phyloP scores from a whole-genome alignment of 2,113 vertebrate species.

The Rhynchomys soricoides region DNA sequence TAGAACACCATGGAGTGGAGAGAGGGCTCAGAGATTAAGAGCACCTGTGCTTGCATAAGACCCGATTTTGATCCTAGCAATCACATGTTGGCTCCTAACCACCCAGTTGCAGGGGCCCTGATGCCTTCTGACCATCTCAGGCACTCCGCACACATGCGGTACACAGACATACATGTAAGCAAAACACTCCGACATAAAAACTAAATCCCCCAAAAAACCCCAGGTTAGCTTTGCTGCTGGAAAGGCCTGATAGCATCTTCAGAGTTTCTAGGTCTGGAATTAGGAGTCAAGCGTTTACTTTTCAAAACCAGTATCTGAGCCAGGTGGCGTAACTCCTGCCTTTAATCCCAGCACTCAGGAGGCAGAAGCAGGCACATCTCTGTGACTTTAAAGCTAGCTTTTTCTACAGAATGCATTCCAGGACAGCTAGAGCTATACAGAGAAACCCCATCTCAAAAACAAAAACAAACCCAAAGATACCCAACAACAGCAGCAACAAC shows the following conservation, averaged over 20 bases:
- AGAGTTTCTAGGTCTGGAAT: constrained; percentile 51
- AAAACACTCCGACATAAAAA: neutral
- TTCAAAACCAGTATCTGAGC: constrained; percentile 27
- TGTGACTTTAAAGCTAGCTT: no score
- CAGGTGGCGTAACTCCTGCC: no score
- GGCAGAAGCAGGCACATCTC: no score
- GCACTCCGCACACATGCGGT: neutral
- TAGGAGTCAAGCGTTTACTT: constrained; percentile 26
- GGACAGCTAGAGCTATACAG: no score
- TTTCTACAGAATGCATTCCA: no score
- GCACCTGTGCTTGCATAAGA: neutral
- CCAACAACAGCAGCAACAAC: no score
- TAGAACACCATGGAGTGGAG: neutral
- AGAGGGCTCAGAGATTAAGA: neutral
- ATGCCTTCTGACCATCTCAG: neutral
- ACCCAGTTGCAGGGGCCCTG: neutral
- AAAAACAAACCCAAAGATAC: no score
- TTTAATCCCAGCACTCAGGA: no score
- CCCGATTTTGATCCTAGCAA: neutral
- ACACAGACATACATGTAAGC: neutral
- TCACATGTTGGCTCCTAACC: neutral
- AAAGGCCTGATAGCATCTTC: constrained; percentile 16
- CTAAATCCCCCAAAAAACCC: no score
- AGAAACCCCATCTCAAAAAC: no score
- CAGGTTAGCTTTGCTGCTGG: constrained; percentile 33